These are phyloP conservation scores for Cochlearius cochlearius DNA, from an alignment of 2,113 vertebrate genomes.

Conservation along the genomic window DNA sequence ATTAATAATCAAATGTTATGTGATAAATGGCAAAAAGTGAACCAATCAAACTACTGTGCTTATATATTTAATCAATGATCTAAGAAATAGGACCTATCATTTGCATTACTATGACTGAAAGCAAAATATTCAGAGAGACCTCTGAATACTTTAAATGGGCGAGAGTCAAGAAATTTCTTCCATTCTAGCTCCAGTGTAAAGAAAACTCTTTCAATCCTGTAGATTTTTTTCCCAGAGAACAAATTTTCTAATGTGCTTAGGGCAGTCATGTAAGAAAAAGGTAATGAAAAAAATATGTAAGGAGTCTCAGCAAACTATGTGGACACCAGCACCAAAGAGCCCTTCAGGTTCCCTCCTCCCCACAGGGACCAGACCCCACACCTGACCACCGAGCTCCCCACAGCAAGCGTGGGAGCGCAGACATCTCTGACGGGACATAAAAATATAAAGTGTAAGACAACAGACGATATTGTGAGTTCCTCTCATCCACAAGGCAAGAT, in stretches of 20 bases:
- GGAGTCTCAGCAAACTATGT: neutral
- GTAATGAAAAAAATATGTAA: neutral
- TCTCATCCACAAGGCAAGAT: neutral
- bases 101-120: neutral
- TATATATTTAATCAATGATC: neutral
- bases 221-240: neutral
- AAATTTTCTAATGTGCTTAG: neutral
- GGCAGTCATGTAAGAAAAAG: neutral
- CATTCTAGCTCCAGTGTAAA: neutral
- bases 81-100: neutral
- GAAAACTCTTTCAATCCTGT: neutral
- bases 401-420: rapidly evolving
- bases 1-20: neutral
- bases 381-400: neutral
- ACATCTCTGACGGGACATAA: rapidly evolving
- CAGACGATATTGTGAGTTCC: neutral
- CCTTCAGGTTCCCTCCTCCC: neutral
- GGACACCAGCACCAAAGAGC: neutral
- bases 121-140: neutral
- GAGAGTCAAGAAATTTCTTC: neutral
- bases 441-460: neutral
- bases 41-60: neutral
- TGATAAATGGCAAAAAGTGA: neutral
- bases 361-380: neutral
- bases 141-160: neutral